These are phyloP conservation scores for Cataglyphis cursor DNA, from an alignment of 2,888 invertebrate species.

Conservation along the genomic window DNA sequence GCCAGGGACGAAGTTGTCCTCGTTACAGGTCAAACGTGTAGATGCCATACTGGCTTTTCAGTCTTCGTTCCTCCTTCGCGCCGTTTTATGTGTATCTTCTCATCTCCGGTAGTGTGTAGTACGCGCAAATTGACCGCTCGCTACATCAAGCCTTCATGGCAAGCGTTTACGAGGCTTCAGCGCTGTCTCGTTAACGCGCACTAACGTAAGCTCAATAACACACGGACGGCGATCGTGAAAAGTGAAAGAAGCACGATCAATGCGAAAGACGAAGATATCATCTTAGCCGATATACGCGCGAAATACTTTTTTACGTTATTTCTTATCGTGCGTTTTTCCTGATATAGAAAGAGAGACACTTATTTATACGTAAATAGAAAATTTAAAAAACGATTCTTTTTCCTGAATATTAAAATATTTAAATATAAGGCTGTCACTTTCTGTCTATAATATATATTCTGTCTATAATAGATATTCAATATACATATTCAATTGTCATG, in stretches of 20 bases:
- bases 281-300: neutral
- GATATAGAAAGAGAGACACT: neutral
- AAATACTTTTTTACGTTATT: slow-evolving; percentile 7
- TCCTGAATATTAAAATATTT: neutral
- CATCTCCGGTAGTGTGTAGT: neutral
- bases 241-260: slow-evolving; percentile 3
- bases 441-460: neutral
- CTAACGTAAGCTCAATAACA: slow-evolving; percentile 11
- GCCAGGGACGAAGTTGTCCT: slow-evolving; percentile 30
- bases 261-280: neutral
- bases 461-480: neutral
- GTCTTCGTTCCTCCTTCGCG: neutral
- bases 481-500: neutral
- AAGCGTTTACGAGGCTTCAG: slow-evolving; percentile 44
- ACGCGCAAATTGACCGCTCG: slow-evolving; percentile 43
- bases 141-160: slow-evolving; percentile 33
- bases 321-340: neutral
- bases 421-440: neutral
- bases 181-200: slow-evolving; percentile 44
- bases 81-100: slow-evolving; percentile 29
- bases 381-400: neutral
- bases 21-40: slow-evolving; percentile 8
- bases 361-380: neutral
- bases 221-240: neutral
- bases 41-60: slow-evolving; percentile 23